Evolutionary conservation across 2,888 invertebrate genomes (phyloP).

Genomic region (Ectemnius lituratus): DNA sequence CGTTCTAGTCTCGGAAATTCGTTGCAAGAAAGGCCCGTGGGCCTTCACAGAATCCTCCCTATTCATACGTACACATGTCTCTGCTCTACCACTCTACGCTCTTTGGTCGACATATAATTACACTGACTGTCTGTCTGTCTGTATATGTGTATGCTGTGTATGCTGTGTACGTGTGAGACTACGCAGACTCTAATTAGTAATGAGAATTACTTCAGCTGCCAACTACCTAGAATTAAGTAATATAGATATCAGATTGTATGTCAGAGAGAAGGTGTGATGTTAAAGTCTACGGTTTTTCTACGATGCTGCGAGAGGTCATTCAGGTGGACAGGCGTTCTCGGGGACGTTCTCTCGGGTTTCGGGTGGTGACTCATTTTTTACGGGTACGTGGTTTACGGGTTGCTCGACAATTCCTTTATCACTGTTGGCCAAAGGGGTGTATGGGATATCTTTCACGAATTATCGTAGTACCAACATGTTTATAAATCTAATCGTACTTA

Average conservation of each 20-base stretch:
- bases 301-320: constrained; percentile 44
- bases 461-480: neutral
- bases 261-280: constrained; percentile 22
- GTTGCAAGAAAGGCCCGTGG: constrained; percentile 36
- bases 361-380: neutral
- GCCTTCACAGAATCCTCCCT: constrained; percentile 16
- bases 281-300: constrained; percentile 41
- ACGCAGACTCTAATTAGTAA: constrained; percentile 42
- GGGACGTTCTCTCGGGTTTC: neutral
- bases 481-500: neutral
- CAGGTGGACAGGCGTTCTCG: constrained; percentile 16
- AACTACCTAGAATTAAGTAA: constrained; percentile 41
- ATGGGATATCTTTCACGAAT: neutral
- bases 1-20: constrained; percentile 45
- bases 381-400: too few species aligned
- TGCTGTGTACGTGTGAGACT: constrained; percentile 2
- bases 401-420: too few species aligned
- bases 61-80: constrained; percentile 7
- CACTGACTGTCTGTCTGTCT: too few species aligned
- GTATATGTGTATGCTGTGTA: too few species aligned
- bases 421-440: too few species aligned
- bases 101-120: too few species aligned
- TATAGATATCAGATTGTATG: constrained; percentile 21
- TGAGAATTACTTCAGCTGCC: constrained; percentile 42
- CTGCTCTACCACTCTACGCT: constrained; percentile 1